phyloP scores from a whole-genome alignment of 2,113 vertebrate genomes.

The Zosterops pallidus region DNA sequence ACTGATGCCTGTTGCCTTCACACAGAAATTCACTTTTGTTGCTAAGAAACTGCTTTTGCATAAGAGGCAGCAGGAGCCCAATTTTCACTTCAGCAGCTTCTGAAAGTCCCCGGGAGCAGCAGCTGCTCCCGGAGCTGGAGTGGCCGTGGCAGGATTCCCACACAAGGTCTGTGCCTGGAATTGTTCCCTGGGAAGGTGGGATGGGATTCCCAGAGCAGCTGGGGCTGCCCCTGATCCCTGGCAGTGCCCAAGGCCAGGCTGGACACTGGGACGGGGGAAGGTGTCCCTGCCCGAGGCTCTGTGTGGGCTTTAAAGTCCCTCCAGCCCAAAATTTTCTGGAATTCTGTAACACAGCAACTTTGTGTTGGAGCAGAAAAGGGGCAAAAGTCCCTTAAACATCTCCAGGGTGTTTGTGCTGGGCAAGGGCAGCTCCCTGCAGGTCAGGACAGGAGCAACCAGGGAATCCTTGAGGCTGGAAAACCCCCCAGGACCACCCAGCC shows the following conservation, averaged over 20 bases:
- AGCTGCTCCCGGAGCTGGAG: background rate
- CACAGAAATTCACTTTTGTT: conserved; percentile 28
- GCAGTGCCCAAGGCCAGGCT: background rate
- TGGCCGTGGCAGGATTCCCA: background rate
- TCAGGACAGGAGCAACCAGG: background rate
- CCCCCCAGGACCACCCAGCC: background rate
- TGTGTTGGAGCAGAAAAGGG: too few species aligned
- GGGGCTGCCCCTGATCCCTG: background rate
- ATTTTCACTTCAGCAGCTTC: background rate
- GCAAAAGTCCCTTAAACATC: too few species aligned
- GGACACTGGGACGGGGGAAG: background rate
- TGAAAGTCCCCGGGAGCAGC: background rate
- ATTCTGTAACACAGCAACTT: too few species aligned
- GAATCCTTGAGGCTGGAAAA: too few species aligned
- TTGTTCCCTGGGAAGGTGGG: background rate
- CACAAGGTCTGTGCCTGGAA: fast-evolving
- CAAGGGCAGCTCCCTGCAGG: background rate
- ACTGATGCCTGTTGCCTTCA: conserved; percentile 1
- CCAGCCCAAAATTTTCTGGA: too few species aligned
- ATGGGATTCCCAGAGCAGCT: background rate
- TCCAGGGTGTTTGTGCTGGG: background rate
- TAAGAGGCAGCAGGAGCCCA: background rate
- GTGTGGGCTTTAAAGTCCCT: too few species aligned
- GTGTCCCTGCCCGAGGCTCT: too few species aligned
- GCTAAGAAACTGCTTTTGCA: conserved; percentile 63